These are phyloP conservation scores for Marisa cornuarietis DNA, from an alignment of 1,140 invertebrate genomes.

Conservation along the genomic window DNA sequence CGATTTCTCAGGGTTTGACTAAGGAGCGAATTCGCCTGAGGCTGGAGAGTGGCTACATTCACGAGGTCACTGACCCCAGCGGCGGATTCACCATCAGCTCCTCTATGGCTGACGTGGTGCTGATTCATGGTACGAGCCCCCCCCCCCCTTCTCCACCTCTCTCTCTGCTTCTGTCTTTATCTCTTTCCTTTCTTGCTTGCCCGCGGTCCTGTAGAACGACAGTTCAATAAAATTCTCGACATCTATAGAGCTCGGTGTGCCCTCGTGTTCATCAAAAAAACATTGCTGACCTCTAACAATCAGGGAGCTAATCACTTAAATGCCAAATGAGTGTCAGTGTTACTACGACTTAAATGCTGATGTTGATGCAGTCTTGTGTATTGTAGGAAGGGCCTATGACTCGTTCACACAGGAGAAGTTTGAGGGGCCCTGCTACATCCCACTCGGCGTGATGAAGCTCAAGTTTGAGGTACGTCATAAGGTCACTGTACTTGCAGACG, in stretches of 20 bases:
- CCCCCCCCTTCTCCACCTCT: no score
- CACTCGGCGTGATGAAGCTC: conserved; percentile 44
- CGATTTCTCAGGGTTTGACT: conserved; percentile 45
- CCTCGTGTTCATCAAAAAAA: not conserved
- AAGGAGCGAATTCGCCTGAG: conserved; percentile 53
- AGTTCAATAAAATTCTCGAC: not conserved
- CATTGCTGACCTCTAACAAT: not conserved
- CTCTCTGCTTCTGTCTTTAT: not conserved
- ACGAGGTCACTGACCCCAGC: conserved; percentile 25
- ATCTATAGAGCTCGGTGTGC: not conserved
- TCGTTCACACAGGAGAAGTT: conserved; percentile 40
- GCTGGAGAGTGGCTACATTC: conserved; percentile 53
- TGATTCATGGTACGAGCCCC: conserved; percentile 50
- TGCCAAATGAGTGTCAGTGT: not conserved
- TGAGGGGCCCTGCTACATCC: conserved; percentile 46
- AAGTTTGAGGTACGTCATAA: conserved; percentile 32
- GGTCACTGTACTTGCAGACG: no score
- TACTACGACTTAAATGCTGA: not conserved
- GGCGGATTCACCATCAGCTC: conserved; percentile 40
- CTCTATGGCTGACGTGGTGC: conserved; percentile 54
- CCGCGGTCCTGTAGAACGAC: not conserved
- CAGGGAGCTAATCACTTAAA: not conserved
- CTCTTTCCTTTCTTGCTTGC: not conserved
- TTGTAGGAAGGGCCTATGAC: conserved; percentile 40
- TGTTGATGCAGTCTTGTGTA: not conserved